A percentile compares a stretch with the other conserved stretches of the same genome.
phyloP scores from a whole-genome alignment of 2,888 invertebrate species.

The Punctoribates punctum region DNA sequence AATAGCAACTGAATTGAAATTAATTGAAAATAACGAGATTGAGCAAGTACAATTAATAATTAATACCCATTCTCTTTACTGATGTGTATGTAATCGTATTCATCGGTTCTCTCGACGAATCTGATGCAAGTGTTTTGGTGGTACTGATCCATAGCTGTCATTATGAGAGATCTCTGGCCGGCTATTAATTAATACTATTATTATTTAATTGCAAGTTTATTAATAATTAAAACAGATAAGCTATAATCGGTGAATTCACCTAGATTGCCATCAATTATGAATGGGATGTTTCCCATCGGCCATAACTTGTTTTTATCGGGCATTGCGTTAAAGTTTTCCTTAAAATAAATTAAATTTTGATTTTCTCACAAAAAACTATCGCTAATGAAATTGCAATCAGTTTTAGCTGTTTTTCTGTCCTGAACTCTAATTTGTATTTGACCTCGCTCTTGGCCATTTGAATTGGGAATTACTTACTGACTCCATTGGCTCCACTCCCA shows the following conservation, averaged over 20 bases:
- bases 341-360: background rate
- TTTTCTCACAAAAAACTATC: background rate
- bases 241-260: conserved; percentile 40
- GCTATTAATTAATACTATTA: background rate
- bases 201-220: background rate
- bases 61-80: background rate
- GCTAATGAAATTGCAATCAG: too few species aligned
- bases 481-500: background rate
- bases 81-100: conserved; percentile 42
- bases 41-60: background rate
- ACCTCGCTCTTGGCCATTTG: background rate
- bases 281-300: conserved; percentile 45
- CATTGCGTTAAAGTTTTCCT: conserved; percentile 40
- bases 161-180: background rate
- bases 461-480: background rate
- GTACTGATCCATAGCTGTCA: conserved; percentile 44
- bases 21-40: background rate
- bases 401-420: too few species aligned
- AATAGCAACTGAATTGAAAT: conserved; percentile 41
- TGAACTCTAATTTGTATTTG: background rate
- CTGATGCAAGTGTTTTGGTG: conserved; percentile 45
- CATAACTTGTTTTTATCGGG: conserved; percentile 40
- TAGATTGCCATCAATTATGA: conserved; percentile 40
- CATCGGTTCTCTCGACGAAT: conserved; percentile 44
- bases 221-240: background rate